These are phyloP conservation scores for Alviniconcha marisindica DNA, from an alignment of 1,140 invertebrate species.

Conservation along the genomic window DNA sequence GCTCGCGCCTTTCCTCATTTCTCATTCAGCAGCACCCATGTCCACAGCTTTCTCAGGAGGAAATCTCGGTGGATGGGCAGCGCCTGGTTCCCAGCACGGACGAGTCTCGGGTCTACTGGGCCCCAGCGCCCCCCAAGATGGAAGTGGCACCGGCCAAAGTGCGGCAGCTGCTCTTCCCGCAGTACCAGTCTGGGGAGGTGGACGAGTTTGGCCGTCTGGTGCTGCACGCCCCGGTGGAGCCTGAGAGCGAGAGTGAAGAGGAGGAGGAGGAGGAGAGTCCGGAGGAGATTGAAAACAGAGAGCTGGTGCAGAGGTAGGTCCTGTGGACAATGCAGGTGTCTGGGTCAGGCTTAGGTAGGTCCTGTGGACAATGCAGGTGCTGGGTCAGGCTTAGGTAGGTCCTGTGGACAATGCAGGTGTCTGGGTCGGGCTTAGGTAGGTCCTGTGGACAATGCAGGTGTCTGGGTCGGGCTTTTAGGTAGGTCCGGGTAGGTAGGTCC, in stretches of 20 bases:
- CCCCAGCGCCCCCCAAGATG: conserved; percentile 75
- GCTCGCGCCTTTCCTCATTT: too few species aligned
- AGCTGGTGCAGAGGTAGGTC: conserved; percentile 46
- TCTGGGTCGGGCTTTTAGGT: too few species aligned
- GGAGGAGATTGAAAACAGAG: conserved; percentile 36
- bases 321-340: too few species aligned
- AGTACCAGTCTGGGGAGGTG: conserved; percentile 53
- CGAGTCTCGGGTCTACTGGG: conserved; percentile 73
- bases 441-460: too few species aligned
- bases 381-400: too few species aligned
- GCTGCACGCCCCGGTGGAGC: conserved; percentile 41
- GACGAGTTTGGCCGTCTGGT: conserved; percentile 58
- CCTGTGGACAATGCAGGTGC: too few species aligned
- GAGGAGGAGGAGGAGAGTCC: conserved; percentile 45
- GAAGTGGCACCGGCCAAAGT: conserved; percentile 70
- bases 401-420: too few species aligned
- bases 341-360: too few species aligned
- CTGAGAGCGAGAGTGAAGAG: conserved; percentile 46
- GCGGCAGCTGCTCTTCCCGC: conserved; percentile 70
- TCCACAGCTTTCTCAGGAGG: conserved; percentile 52
- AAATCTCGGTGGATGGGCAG: conserved; percentile 57
- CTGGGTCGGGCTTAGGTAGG: too few species aligned
- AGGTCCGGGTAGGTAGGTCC: too few species aligned
- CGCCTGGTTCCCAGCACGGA: conserved; percentile 56
- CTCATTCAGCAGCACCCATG: not conserved